Base-by-base conservation (phyloP, 2,888 invertebrate genomes). In the Sipha maydis region DNA sequence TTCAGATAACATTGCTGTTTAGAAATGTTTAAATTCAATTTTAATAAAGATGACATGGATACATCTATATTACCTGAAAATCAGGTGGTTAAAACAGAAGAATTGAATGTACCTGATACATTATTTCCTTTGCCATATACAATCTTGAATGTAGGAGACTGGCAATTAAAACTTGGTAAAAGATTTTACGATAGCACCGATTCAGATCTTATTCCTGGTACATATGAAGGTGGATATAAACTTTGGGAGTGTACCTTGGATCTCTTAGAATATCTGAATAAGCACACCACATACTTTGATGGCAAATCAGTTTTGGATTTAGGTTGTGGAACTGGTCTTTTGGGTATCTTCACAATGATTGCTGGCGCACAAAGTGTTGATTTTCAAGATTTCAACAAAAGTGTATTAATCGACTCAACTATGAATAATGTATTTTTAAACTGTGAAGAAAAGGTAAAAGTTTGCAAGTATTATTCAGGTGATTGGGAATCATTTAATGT, bases 181-280 rank as follows among this genome's bases (percentile, higher is more conserved):
- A 67, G 54, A 67, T 67, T 61, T 61, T 56, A 41, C 7, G 75
- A 31, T 76, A n/a, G n/a, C 21, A 54, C 93, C 90, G 95, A 96
- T 91, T 95, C 96, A 19, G 97, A 97, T 92, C 93, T 97, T 84
- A 92, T 96, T 86, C 93, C 95, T 73, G 95, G 95, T 17, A 93
- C 94, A 91, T 97, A 97, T 93, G 97, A 97, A 97, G 98, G 98
- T 91, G 99, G 99, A 19, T 93, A 98, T 56, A 98, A 98, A 93
- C 95, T 98, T 89, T 99, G 99, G 99, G 98, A 99, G 93, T 97
- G 98, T 91, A 96, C 97, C 9, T 93, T 94, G 91, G 98, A 98
- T 92, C 92, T 98, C 86, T 92, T 95, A 69, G 92, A 94, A 89
- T 97, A 95, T 92, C 91, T 98, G 69, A 91, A 92, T 8, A 91